Evolutionary conservation across 1,140 invertebrate genomes (phyloP), one percentile per base, ranked within the genome.

Genomic region (Frieseomelitta varia): DNA sequence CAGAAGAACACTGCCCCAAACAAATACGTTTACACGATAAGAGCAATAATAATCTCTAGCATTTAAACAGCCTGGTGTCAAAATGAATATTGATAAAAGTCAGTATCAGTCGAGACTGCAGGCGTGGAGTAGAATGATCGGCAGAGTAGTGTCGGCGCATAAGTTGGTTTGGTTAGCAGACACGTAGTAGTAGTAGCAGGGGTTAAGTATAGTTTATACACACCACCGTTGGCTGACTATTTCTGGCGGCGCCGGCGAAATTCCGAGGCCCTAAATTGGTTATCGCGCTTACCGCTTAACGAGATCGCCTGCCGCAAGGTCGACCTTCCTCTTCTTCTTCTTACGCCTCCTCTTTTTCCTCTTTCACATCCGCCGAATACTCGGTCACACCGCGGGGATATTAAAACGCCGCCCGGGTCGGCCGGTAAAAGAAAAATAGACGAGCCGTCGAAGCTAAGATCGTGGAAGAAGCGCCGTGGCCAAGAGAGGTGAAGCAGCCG

Each of bases 261-360:
- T 94, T 94, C 92, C 92, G 90, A 93, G 91, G 90, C 91, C 93
- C 93, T 94, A 93, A 94, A 93, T 94, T 93, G 93, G 93, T 91
- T 93, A 94, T 93, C 93, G 91, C 87, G 86, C 87, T 90, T 88
- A 90, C 87, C 88, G 89, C 87, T 91, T 91, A 91, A 94, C 89
- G 81, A 91, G 85, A 93, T 91, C 85, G 86, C 90, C 75, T 81
- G 74, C 81, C 82, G 75, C 93, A 94, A 93, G 93, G 93, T 93
- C 92, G 91, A 90, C 82, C 76, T 74, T 63, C 76, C 85, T 87
- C 78, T 75, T 79, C 82, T 73, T 77, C 39, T 63, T 51, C 75
- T 68, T 79, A 27, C 69, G 84, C 69, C 84, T 81, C 74, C 67
- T 58, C 47, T 79, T 88, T 85, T 87, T 77, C 74, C 68, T 83